phyloP scores from a whole-genome alignment of 2,797 vertebrate species.

The Prionace glauca region DNA sequence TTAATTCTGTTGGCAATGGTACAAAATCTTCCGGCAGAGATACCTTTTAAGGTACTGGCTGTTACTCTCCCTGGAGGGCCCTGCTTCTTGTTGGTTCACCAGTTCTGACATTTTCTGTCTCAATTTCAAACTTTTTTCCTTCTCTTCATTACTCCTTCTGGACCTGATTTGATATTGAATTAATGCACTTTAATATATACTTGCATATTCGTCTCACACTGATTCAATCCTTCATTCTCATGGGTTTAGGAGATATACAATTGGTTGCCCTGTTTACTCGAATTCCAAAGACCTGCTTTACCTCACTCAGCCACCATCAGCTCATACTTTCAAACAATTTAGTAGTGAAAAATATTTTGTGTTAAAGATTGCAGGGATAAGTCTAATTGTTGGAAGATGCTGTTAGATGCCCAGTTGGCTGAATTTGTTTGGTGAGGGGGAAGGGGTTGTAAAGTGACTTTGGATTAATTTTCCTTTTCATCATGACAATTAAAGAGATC shows the following conservation, averaged over 20 bases:
- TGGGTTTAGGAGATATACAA: neutral
- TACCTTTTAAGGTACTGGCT: no score
- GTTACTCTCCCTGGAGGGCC: no score
- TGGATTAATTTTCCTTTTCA: neutral
- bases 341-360: neutral
- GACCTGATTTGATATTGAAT: neutral
- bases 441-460: neutral
- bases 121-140: neutral
- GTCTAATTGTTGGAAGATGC: neutral
- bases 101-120: neutral
- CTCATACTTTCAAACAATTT: neutral
- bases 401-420: neutral
- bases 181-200: neutral
- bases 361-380: neutral
- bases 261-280: neutral
- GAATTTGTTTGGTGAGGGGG: neutral
- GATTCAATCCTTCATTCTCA: neutral
- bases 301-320: no score
- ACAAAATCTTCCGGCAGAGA: no score
- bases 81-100: no score
- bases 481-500: neutral
- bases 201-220: neutral
- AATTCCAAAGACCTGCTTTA: neutral
- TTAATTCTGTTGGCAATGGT: no score
- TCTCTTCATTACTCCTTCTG: neutral